Evolutionary conservation across 2,888 invertebrate species (phyloP).

Genomic region (Nephrotoma flavescens): DNA sequence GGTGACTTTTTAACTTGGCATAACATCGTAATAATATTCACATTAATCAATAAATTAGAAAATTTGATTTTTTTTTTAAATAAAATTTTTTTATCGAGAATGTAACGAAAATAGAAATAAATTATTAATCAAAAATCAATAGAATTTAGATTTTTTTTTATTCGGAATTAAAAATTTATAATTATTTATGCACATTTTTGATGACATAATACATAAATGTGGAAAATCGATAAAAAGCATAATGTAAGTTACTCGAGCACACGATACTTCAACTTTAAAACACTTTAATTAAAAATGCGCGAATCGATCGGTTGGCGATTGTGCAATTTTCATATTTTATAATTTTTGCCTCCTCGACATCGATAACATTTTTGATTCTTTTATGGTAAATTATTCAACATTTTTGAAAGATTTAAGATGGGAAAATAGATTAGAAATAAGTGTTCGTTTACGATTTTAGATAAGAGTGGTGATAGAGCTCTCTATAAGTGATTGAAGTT

Average conservation of each 20-base stretch:
- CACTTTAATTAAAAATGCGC: not conserved
- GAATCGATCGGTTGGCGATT: not conserved
- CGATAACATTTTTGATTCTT: not conserved
- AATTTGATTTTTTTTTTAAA: not conserved
- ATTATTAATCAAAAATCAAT: not conserved
- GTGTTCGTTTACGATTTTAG: not conserved
- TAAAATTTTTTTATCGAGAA: not conserved
- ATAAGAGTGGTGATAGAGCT: not conserved
- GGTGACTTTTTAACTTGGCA: not conserved
- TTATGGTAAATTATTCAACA: not conserved
- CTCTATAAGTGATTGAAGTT: not conserved
- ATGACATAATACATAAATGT: not conserved
- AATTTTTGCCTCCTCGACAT: not conserved
- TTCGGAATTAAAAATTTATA: not conserved
- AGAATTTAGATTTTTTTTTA: not conserved
- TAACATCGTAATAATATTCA: not conserved
- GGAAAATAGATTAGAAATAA: not conserved
- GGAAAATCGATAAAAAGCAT: not conserved
- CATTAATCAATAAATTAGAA: not conserved
- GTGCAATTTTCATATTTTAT: not conserved
- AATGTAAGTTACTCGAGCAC: not conserved
- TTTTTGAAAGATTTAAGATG: not conserved
- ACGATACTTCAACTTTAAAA: not conserved
- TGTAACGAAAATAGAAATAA: not conserved
- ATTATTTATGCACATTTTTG: not conserved